phyloP scores from a whole-genome alignment of 1,140 invertebrate species.

The Macrobrachium nipponense region DNA sequence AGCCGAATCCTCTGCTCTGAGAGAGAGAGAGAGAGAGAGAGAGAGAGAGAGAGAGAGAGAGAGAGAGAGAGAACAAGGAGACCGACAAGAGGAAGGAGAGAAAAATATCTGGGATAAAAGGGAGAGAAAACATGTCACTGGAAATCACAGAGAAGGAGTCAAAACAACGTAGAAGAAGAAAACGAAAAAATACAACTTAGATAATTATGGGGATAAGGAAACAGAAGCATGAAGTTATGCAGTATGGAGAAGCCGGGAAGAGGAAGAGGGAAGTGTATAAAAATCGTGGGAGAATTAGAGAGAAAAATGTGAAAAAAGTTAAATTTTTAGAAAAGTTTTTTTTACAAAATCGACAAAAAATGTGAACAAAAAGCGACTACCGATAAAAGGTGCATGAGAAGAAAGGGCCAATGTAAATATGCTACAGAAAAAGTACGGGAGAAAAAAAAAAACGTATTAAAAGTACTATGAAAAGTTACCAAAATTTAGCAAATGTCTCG shows the following conservation, averaged over 20 bases:
- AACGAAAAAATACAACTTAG: neutral
- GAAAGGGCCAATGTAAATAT: too few relatives aligned
- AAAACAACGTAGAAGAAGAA: neutral
- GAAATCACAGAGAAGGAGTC: neutral
- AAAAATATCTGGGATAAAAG: neutral
- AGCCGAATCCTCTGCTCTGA: neutral
- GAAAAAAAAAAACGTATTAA: too few relatives aligned
- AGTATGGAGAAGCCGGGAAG: neutral
- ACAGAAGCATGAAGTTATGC: neutral
- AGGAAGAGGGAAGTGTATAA: neutral
- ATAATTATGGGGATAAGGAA: neutral
- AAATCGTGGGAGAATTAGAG: constrained; percentile 3
- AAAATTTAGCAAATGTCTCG: too few relatives aligned
- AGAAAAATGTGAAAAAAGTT: neutral
- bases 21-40: constrained; percentile 18
- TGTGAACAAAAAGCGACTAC: neutral
- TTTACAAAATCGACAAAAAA: neutral
- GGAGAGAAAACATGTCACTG: neutral
- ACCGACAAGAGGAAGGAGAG: neutral
- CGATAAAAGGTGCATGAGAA: too few relatives aligned
- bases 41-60: constrained; percentile 20
- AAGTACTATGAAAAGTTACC: too few relatives aligned
- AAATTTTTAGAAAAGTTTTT: too few relatives aligned
- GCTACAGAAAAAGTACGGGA: too few relatives aligned
- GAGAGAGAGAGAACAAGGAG: neutral